phyloP scores from a whole-genome alignment of 2,888 invertebrate genomes.

The Orthosia gracilis region DNA sequence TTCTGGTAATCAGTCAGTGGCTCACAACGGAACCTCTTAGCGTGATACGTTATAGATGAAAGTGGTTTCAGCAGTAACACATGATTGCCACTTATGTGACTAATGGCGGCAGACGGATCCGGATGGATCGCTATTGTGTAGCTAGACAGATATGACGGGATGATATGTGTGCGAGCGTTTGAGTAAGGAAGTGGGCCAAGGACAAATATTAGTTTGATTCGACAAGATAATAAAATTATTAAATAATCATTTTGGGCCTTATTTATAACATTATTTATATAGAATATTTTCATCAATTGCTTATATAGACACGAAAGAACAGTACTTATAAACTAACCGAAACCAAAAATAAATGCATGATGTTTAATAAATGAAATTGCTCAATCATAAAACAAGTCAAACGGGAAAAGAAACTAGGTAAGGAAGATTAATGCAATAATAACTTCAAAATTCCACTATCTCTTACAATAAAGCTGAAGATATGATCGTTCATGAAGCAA shows the following conservation, averaged over 20 bases:
- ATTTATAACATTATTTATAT: too few species aligned
- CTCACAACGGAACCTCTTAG: conserved; percentile 7
- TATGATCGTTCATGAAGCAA: conserved; percentile 8
- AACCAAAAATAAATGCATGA: background rate
- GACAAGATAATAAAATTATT: background rate
- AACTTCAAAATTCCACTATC: background rate
- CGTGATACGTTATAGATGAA: conserved; percentile 27
- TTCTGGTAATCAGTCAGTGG: conserved; percentile 18
- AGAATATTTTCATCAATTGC: too few species aligned
- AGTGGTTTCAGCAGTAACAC: conserved; percentile 27
- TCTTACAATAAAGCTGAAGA: background rate
- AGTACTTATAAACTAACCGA: too few species aligned
- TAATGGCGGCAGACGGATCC: conserved; percentile 25
- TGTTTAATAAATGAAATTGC: background rate
- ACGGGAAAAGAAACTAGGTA: too few species aligned
- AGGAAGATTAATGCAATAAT: conserved; percentile 7
- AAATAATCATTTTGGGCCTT: background rate
- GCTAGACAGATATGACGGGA: background rate
- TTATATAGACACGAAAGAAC: background rate
- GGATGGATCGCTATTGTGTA: background rate
- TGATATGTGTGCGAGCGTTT: background rate
- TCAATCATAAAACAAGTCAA: background rate
- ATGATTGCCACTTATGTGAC: conserved; percentile 24
- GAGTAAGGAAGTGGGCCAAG: background rate
- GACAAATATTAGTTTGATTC: background rate